A percentile compares a stretch with the other conserved stretches of the same genome.
Evolutionary conservation across 2,797 vertebrate species (phyloP).

Genomic region (Poecile montanus): DNA sequence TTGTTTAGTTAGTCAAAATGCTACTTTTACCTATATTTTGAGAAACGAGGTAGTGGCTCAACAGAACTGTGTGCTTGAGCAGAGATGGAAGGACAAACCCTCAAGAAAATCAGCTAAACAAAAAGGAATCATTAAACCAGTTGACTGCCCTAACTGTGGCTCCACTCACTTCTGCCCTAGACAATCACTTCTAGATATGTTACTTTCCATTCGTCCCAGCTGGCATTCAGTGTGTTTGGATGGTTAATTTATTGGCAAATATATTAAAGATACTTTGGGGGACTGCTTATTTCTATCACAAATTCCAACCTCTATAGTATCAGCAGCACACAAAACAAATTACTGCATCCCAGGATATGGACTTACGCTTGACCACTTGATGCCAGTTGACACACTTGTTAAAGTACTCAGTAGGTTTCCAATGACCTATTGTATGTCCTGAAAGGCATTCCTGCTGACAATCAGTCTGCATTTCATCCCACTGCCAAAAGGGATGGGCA

Average conservation of each 20-base stretch:
- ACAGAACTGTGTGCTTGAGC: neutral
- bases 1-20: conserved; percentile 2
- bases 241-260: neutral
- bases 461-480: conserved; percentile 21
- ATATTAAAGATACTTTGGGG: neutral
- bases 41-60: neutral
- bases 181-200: neutral
- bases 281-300: neutral
- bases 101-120: neutral
- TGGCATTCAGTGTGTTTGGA: neutral
- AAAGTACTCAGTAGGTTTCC: conserved; percentile 32
- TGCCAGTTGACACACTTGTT: conserved; percentile 43
- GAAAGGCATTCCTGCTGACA: conserved; percentile 41
- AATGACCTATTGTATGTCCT: conserved; percentile 27
- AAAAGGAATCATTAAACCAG: neutral
- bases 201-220: neutral
- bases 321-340: conserved; percentile 10
- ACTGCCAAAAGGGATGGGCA: conserved; percentile 3
- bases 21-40: neutral
- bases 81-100: neutral
- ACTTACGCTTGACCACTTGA: conserved; percentile 5
- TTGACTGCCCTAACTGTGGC: neutral
- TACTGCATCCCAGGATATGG: conserved; percentile 11
- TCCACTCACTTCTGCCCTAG: neutral
- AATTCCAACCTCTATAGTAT: neutral